Percentiles rank a stretch among this genome's conserved stretches.
These are phyloP conservation scores for Troides aeacus DNA, from an alignment of 2,888 invertebrate species.

Conservation along the genomic window DNA sequence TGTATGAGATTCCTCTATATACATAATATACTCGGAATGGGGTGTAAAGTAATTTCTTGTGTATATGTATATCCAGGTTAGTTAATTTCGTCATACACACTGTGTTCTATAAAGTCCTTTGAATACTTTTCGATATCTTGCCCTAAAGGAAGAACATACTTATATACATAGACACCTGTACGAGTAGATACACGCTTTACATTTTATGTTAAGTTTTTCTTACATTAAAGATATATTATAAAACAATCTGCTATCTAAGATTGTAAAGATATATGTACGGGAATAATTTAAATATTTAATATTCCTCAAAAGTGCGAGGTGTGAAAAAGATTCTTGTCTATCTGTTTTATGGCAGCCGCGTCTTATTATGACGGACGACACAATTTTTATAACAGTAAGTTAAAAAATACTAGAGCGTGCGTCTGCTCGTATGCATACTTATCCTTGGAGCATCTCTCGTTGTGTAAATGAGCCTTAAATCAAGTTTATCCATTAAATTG, in stretches of 20 bases:
- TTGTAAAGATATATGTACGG: not conserved
- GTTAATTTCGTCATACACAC: too few species aligned
- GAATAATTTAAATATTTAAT: slow-evolving; percentile 10
- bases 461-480: slow-evolving; percentile 29
- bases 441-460: slow-evolving; percentile 21
- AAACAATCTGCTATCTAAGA: too few species aligned
- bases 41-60: too few species aligned
- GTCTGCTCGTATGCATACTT: slow-evolving; percentile 4
- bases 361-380: slow-evolving; percentile 14
- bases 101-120: not conserved
- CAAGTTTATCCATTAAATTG: slow-evolving; percentile 30
- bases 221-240: too few species aligned
- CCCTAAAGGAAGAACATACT: too few species aligned
- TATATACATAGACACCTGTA: too few species aligned
- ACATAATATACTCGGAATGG: too few species aligned
- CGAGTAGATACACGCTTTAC: too few species aligned
- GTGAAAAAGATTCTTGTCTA: slow-evolving; percentile 23
- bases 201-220: too few species aligned
- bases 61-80: too few species aligned
- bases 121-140: too few species aligned
- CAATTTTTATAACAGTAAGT: slow-evolving; percentile 13
- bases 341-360: slow-evolving; percentile 8
- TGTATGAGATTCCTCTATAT: too few species aligned
- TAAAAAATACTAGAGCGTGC: slow-evolving; percentile 7
- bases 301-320: slow-evolving; percentile 17